A percentile compares a stretch with the other conserved stretches of the same genome.
phyloP scores from a whole-genome alignment of 2,888 invertebrate species.

The Mechanitis messenoides region DNA sequence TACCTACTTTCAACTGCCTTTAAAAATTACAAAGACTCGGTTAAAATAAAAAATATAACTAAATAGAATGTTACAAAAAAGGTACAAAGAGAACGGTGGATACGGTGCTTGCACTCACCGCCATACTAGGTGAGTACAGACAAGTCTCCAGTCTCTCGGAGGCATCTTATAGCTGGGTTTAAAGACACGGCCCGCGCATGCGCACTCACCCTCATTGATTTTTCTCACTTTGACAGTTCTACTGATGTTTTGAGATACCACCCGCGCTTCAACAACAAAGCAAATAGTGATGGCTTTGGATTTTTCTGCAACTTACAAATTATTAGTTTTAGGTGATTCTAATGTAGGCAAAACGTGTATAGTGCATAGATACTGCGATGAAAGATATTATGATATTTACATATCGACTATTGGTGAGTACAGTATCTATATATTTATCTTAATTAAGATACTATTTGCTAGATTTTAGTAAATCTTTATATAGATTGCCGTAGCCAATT shows the following conservation, averaged over 20 bases:
- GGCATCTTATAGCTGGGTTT: conserved; percentile 21
- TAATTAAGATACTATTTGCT: neutral
- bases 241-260: conserved; percentile 64
- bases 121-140: conserved; percentile 19
- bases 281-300: conserved; percentile 84
- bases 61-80: conserved; percentile 27
- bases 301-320: conserved; percentile 91
- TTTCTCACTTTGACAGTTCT: conserved; percentile 73
- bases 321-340: conserved; percentile 90
- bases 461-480: neutral
- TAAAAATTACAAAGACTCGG: neutral
- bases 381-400: conserved; percentile 92
- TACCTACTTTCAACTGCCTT: no score
- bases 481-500: no score
- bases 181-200: conserved; percentile 52
- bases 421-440: conserved; percentile 49
- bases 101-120: conserved; percentile 28
- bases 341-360: conserved; percentile 94
- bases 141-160: conserved; percentile 28
- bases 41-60: neutral
- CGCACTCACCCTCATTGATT: conserved; percentile 67
- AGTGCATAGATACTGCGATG: conserved; percentile 92
- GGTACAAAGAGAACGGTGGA: conserved; percentile 24
- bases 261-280: conserved; percentile 60
- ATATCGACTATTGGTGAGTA: conserved; percentile 92